These are phyloP conservation scores for Cynoglossus semilaevis DNA, from an alignment of 2,113 vertebrate genomes.

Conservation along the genomic window DNA sequence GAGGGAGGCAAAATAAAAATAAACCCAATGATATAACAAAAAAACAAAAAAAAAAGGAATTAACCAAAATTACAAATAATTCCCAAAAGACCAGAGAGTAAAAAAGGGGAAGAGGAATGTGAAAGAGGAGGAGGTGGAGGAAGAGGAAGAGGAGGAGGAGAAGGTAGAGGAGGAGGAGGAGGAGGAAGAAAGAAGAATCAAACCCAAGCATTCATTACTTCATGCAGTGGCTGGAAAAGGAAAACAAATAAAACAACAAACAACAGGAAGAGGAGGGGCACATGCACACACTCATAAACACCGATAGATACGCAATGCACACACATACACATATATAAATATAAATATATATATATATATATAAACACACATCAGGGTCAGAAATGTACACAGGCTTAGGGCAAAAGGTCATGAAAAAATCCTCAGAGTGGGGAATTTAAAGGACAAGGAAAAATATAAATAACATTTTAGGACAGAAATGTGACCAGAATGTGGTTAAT, in stretches of 20 bases:
- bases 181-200: conserved; percentile 77
- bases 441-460: too few species aligned
- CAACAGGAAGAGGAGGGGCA: conserved; percentile 57
- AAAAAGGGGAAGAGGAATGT: conserved; percentile 61
- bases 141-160: conserved; percentile 40
- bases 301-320: conserved; percentile 51
- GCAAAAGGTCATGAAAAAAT: too few species aligned
- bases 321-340: conserved; percentile 33
- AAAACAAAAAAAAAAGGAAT: conserved; percentile 60
- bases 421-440: too few species aligned
- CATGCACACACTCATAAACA: conserved; percentile 64
- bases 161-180: conserved; percentile 51
- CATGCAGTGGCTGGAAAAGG: conserved; percentile 77
- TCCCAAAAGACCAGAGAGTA: conserved; percentile 51
- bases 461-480: too few species aligned
- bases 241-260: conserved; percentile 62
- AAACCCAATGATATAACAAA: conserved; percentile 69
- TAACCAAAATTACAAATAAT: conserved; percentile 48
- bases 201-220: conserved; percentile 75
- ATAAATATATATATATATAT: conserved; percentile 39
- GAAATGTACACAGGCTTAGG: too few species aligned
- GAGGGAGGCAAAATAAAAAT: conserved; percentile 66
- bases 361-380: not conserved
- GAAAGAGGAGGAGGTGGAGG: conserved; percentile 65
- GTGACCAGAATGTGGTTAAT: too few species aligned